phyloP scores from a whole-genome alignment of 2,113 vertebrate species.

The Platanista minor region DNA sequence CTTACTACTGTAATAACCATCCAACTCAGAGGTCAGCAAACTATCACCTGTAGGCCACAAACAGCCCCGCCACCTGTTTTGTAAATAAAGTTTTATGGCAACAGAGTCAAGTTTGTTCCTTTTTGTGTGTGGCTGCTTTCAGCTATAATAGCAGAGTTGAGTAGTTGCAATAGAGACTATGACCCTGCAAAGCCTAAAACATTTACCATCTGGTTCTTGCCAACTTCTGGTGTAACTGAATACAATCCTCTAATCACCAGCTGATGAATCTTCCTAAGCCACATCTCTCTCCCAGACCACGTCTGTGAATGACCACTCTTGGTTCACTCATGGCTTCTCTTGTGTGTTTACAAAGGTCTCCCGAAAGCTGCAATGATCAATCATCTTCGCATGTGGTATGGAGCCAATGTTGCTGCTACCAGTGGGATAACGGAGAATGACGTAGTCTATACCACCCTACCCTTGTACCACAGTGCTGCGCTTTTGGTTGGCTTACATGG shows the following conservation, averaged over 20 bases:
- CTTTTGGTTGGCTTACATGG: constrained; percentile 86
- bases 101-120: not conserved
- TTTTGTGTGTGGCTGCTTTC: not conserved
- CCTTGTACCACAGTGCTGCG: constrained; percentile 88
- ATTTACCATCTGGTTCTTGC: not conserved
- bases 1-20: not conserved
- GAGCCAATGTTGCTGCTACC: constrained; percentile 59
- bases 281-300: not conserved
- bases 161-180: not conserved
- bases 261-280: not conserved
- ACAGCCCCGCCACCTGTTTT: not conserved
- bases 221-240: not conserved
- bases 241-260: not conserved
- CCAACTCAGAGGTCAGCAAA: not conserved
- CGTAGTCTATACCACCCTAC: constrained; percentile 84
- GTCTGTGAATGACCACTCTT: not conserved
- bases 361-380: constrained; percentile 88
- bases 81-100: not conserved
- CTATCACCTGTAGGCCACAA: not conserved
- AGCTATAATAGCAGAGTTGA: not conserved
- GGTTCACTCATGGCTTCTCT: not conserved
- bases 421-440: constrained; percentile 78
- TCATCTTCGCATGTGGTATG: constrained; percentile 81
- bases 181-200: not conserved
- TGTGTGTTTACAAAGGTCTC: constrained; percentile 81